Conservation (phyloP, 2,113 vertebrate species). For the Centropristis striata region DNA sequence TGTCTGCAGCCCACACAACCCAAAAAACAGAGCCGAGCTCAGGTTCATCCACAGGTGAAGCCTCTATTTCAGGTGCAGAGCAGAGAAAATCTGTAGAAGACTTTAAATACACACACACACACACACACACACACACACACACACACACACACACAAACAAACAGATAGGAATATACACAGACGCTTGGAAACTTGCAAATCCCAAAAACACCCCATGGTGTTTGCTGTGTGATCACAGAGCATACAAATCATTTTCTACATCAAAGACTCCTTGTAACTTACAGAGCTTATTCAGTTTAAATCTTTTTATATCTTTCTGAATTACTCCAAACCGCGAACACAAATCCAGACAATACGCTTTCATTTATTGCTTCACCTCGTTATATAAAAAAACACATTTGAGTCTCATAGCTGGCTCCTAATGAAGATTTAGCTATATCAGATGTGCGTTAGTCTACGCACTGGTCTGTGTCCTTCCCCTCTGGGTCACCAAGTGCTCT, state of each 20-base stretch:
- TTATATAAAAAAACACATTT: slow-evolving; percentile 45
- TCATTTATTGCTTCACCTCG: slow-evolving; percentile 43
- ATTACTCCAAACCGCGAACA: slow-evolving; percentile 48
- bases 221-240: slow-evolving; percentile 73
- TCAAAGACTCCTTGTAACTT: slow-evolving; percentile 67
- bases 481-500: slow-evolving; percentile 56
- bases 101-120: slow-evolving; percentile 29
- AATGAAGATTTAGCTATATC: slow-evolving; percentile 35
- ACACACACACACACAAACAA: slow-evolving; percentile 46
- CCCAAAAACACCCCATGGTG: slow-evolving; percentile 60
- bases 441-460: slow-evolving; percentile 25
- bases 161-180: slow-evolving; percentile 43
- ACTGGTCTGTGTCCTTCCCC: slow-evolving; percentile 44
- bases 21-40: slow-evolving; percentile 42
- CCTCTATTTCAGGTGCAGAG: slow-evolving; percentile 71
- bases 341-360: slow-evolving; percentile 50
- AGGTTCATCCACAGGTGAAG: slow-evolving; percentile 79
- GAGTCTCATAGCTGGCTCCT: slow-evolving; percentile 24
- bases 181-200: slow-evolving; percentile 62
- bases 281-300: slow-evolving; percentile 57
- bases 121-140: slow-evolving; percentile 18
- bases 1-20: slow-evolving; percentile 59
- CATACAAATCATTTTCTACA: slow-evolving; percentile 72
- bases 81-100: slow-evolving; percentile 42
- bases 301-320: slow-evolving; percentile 55